Percentiles rank a stretch among this genome's conserved stretches.
Evolutionary conservation across 2,888 invertebrate species (phyloP).

Genomic region (Polietes domitor): DNA sequence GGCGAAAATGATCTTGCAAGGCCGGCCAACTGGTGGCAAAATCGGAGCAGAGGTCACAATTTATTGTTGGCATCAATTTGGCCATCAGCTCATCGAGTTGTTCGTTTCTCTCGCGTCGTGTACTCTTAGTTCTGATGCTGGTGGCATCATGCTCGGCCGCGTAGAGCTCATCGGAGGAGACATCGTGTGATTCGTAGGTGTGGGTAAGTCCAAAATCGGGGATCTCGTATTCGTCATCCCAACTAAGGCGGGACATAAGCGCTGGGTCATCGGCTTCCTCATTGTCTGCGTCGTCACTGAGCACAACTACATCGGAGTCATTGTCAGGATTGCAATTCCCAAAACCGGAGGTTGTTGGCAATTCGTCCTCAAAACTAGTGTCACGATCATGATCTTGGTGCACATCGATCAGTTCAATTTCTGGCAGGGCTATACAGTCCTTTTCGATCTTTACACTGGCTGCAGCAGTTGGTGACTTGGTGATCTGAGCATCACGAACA

Average conservation of each 20-base stretch:
- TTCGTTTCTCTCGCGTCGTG: slow-evolving; percentile 41
- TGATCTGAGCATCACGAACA: too few species aligned
- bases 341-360: neutral
- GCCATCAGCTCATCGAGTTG: neutral
- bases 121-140: neutral
- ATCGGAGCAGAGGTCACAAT: neutral
- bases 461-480: neutral
- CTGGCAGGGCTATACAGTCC: neutral
- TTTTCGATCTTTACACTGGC: neutral
- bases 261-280: neutral
- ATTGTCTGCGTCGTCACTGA: neutral
- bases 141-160: too few species aligned
- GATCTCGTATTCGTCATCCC: neutral
- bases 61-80: neutral
- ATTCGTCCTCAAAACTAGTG: neutral
- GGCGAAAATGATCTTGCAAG: slow-evolving; percentile 68
- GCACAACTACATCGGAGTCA: neutral
- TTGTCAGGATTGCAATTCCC: neutral
- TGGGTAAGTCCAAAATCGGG: too few species aligned
- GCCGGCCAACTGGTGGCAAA: slow-evolving; percentile 60
- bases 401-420: slow-evolving; percentile 13
- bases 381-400: neutral
- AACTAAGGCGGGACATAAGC: neutral
- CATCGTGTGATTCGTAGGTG: too few species aligned
- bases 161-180: too few species aligned